These are phyloP conservation scores for Stenotaenia linearis DNA, from an alignment of 2,888 invertebrate genomes.

Conservation along the genomic window DNA sequence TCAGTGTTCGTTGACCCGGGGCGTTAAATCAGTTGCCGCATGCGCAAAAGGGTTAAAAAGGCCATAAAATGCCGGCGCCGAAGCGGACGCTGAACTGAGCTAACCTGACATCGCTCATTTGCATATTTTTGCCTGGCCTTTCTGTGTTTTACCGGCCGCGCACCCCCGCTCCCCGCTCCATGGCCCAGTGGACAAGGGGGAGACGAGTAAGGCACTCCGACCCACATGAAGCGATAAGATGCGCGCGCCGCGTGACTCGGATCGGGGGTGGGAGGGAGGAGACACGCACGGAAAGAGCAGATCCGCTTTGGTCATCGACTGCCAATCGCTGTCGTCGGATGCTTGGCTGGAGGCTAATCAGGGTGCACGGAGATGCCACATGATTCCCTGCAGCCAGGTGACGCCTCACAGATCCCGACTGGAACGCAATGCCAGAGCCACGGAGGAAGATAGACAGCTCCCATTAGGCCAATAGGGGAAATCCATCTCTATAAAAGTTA, in stretches of 20 bases:
- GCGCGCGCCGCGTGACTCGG: constrained; percentile 19
- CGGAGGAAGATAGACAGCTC: neutral
- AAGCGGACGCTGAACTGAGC: constrained; percentile 24
- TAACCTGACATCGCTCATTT: constrained; percentile 20
- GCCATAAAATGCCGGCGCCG: constrained; percentile 31
- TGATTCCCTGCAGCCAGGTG: constrained; percentile 20
- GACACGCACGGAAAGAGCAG: neutral
- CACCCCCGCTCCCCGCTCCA: neutral
- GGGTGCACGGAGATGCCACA: constrained; percentile 16
- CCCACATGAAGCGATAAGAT: constrained; percentile 21
- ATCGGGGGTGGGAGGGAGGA: neutral
- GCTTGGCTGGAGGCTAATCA: constrained; percentile 24
- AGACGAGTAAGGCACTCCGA: neutral
- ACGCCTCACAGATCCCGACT: constrained; percentile 17
- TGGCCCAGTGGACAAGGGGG: constrained; percentile 22
- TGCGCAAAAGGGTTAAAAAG: constrained; percentile 30
- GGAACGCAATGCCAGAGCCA: constrained; percentile 5
- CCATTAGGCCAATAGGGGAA: neutral
- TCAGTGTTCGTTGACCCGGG: constrained; percentile 20
- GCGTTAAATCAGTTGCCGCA: constrained; percentile 24
- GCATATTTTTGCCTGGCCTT: constrained; percentile 17
- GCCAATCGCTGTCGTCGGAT: constrained; percentile 21
- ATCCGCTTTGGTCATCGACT: constrained; percentile 23
- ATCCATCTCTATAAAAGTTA: neutral
- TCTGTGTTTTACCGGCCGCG: neutral